Evolutionary conservation across 2,888 invertebrate species (phyloP).

Genomic region (Cetonia aurata): DNA sequence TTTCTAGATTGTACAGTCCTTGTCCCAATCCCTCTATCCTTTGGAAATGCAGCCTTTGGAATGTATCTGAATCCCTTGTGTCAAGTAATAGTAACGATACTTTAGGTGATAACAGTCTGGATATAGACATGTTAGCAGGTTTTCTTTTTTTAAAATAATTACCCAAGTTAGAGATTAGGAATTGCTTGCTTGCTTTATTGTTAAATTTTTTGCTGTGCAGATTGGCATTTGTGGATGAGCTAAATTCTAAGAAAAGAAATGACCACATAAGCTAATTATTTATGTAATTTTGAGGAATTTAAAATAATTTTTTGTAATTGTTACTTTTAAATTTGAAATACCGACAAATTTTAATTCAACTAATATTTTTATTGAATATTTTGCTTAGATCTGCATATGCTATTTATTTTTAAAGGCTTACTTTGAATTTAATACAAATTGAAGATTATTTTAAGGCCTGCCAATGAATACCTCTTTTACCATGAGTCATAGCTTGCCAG

Average conservation of each 20-base stretch:
- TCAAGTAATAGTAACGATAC: slow-evolving; percentile 40
- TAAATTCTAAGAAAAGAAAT: slow-evolving; percentile 5
- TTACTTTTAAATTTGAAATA: slow-evolving; percentile 23
- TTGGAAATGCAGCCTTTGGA: slow-evolving; percentile 47
- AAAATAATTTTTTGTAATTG: not conserved
- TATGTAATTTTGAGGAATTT: not conserved
- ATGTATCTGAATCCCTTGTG: slow-evolving; percentile 41
- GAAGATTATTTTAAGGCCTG: too few species aligned
- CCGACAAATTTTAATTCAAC: too few species aligned
- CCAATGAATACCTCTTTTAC: too few species aligned
- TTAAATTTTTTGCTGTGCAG: slow-evolving; percentile 7
- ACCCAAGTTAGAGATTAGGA: slow-evolving; percentile 6
- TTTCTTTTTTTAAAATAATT: slow-evolving; percentile 17
- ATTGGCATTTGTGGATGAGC: not conserved
- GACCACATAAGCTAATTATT: not conserved
- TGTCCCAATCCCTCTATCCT: slow-evolving; percentile 46
- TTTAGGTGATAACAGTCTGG: slow-evolving; percentile 34
- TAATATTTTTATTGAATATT: too few species aligned
- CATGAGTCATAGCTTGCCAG: not conserved
- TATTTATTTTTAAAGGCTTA: too few species aligned
- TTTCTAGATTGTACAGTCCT: slow-evolving; percentile 44
- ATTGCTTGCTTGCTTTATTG: not conserved
- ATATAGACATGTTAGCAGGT: slow-evolving; percentile 41
- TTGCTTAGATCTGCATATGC: too few species aligned
- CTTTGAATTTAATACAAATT: too few species aligned